phyloP scores from a whole-genome alignment of 2,797 vertebrate species.

The Botia kubotai region DNA sequence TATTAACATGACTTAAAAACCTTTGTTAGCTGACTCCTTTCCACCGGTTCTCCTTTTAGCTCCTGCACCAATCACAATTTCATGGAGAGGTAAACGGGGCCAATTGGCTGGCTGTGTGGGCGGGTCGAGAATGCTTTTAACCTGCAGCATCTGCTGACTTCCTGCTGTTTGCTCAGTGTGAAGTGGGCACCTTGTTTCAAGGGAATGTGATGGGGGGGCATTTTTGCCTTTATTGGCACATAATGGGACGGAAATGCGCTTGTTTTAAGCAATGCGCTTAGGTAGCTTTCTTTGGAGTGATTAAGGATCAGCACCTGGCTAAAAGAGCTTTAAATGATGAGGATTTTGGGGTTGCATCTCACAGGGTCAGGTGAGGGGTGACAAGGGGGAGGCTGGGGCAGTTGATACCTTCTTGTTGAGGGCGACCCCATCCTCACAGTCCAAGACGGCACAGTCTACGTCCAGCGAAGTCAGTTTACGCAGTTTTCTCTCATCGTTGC shows the following conservation, averaged over 20 bases:
- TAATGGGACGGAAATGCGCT: conserved; percentile 79
- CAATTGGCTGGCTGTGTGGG: conserved; percentile 79
- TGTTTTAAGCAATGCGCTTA: conserved; percentile 80
- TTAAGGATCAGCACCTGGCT: conserved; percentile 78
- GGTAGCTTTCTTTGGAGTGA: conserved; percentile 77
- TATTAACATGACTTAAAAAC: conserved; percentile 84
- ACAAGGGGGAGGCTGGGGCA: conserved; percentile 4
- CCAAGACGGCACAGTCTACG: conserved; percentile 94
- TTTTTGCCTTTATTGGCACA: conserved; percentile 73
- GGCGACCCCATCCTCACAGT: conserved; percentile 97
- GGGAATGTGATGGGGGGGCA: conserved; percentile 72
- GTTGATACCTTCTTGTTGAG: conserved; percentile 89
- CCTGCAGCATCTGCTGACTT: conserved; percentile 84
- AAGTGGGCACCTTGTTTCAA: conserved; percentile 85
- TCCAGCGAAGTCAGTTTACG: conserved; percentile 87
- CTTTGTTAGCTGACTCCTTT: conserved; percentile 77
- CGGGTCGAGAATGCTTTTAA: conserved; percentile 82
- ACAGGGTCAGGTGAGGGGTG: conserved; percentile 42
- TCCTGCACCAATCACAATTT: conserved; percentile 81
- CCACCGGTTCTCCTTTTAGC: conserved; percentile 71
- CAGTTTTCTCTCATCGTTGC: conserved; percentile 93
- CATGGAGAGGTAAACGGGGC: conserved; percentile 76
- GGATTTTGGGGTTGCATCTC: conserved; percentile 29
- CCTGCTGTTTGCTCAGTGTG: conserved; percentile 82
- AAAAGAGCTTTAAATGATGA: conserved; percentile 55